Evolutionary conservation across 2,113 vertebrate genomes (phyloP).

Genomic region (Gallinago paraguaiae): DNA sequence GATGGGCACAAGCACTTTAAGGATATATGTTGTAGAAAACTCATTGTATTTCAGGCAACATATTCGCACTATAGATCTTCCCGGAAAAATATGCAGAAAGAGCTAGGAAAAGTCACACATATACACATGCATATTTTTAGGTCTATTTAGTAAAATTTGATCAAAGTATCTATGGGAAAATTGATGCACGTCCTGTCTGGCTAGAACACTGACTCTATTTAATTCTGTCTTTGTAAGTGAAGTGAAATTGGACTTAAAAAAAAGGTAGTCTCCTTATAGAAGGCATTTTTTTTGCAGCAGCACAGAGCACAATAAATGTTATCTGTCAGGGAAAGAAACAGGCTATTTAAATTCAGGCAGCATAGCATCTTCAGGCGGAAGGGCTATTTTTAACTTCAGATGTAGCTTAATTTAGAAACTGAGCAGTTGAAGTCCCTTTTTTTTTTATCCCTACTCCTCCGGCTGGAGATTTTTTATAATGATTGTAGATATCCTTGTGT

Average conservation of each 20-base stretch:
- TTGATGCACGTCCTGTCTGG: background rate
- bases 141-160: background rate
- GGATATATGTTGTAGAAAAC: background rate
- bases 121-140: background rate
- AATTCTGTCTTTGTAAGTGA: background rate
- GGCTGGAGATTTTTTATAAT: conserved; percentile 73
- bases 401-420: conserved; percentile 88
- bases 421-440: conserved; percentile 80
- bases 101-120: background rate
- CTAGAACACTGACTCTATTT: background rate
- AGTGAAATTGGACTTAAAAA: conserved; percentile 2
- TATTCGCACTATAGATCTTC: background rate
- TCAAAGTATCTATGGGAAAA: background rate
- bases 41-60: background rate
- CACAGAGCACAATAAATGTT: conserved; percentile 68
- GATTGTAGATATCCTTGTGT: conserved; percentile 51
- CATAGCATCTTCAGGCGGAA: conserved; percentile 75
- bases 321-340: conserved; percentile 68
- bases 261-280: conserved; percentile 17
- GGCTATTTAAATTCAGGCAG: conserved; percentile 81
- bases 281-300: background rate
- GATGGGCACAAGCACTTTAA: background rate
- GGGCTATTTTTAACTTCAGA: conserved; percentile 88
- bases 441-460: conserved; percentile 59
- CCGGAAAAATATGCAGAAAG: background rate